phyloP scores from a whole-genome alignment of 2,888 invertebrate species.

The Syrista parreyssii region DNA sequence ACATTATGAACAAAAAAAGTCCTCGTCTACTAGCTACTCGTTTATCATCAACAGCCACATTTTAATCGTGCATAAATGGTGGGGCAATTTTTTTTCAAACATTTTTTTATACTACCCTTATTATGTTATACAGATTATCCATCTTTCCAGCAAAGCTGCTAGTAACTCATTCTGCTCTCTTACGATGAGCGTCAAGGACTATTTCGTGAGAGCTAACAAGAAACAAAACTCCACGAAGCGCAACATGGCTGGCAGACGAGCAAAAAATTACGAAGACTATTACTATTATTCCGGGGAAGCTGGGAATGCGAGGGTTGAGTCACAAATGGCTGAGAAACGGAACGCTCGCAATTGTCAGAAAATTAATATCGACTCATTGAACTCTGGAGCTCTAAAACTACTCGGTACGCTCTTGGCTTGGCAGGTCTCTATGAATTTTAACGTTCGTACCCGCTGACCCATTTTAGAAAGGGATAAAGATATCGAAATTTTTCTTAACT shows the following conservation, averaged over 20 bases:
- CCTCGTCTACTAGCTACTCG: not conserved
- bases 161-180: not conserved
- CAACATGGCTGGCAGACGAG: not conserved
- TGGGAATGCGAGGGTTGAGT: not conserved
- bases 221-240: not conserved
- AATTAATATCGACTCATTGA: constrained; percentile 41
- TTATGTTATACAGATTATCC: not conserved
- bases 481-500: not conserved
- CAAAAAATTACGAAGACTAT: constrained; percentile 14
- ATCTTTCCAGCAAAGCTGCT: not conserved
- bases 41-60: constrained; percentile 1
- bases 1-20: not conserved
- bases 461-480: not conserved
- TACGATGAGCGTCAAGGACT: not conserved
- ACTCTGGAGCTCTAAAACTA: constrained; percentile 23
- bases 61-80: not conserved
- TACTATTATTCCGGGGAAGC: not conserved
- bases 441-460: constrained; percentile 10
- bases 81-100: not conserved
- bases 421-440: constrained; percentile 2
- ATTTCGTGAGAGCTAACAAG: not conserved
- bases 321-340: not conserved
- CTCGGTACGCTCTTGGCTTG: constrained; percentile 12
- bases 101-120: not conserved
- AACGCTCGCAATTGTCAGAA: constrained; percentile 25